Evolutionary conservation across 1,140 invertebrate species (phyloP), one percentile per base, ranked within the genome.

Genomic region (Drosophila takahashii): DNA sequence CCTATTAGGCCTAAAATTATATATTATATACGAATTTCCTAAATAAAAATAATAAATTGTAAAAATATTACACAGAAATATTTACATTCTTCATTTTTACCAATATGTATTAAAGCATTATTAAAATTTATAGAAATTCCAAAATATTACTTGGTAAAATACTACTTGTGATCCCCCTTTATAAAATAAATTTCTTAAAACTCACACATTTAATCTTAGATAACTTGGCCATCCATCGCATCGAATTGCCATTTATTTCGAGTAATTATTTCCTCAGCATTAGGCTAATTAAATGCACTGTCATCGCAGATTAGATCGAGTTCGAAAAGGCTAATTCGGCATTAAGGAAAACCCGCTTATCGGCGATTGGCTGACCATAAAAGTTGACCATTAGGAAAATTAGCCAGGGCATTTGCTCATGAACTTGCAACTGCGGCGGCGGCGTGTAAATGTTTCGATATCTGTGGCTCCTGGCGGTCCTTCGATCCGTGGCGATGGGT

Each of bases 221-320:
- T n/a, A n/a, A n/a, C n/a, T n/a, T 22, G 22, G 22, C 2, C 29
- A 32, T 9, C 29, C 9, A 7, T 32, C 9, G 29, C 7, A 8
- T 9, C 29, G 0, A 32, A 32, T 32, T 32, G 1, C 8, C 8
- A 32, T 32, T 9, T 3, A 37, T 37, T n/a, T 37, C 11, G 13
- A 37, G 10, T 37, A 37, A 4, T 37, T 4, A 10, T 10, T 37
- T 13, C 10, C 3, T 10, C 7, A 16, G 15, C 61, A 65, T 66
- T 65, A 66, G 11, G 13, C 32, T 66, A 66, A 66, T 66, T 22
- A 16, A 42, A 39, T 65, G 13, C 4, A 9, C 10, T 6, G 16
- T 4, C 2, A 22, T 39, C 13, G n/a, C n/a, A n/a, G 42, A 27
- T n/a, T n/a, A 11, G 1, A 29, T 11, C 7, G 5, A 7, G 16